Percentiles rank a stretch among this genome's conserved stretches.
Evolutionary conservation across 2,113 vertebrate genomes (phyloP).

Genomic region (Caranx melampygus): DNA sequence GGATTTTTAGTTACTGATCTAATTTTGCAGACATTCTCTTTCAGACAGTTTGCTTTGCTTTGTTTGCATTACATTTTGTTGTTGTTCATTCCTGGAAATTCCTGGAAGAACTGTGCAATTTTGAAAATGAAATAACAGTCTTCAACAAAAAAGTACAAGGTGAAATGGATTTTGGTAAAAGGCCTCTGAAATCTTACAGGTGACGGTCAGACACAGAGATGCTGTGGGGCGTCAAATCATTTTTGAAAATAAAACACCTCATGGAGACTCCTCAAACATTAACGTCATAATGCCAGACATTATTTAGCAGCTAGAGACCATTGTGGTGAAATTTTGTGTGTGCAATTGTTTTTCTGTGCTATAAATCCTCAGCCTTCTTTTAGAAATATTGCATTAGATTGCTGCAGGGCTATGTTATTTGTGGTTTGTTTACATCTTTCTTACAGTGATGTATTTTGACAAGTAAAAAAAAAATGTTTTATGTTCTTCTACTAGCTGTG

Average conservation of each 20-base stretch:
- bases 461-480: conserved; percentile 7
- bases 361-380: background rate
- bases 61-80: background rate
- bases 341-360: background rate
- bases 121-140: background rate
- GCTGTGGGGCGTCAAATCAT: too few species aligned
- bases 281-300: background rate
- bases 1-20: background rate
- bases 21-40: background rate
- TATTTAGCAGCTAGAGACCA: background rate
- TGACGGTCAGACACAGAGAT: too few species aligned
- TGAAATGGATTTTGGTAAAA: background rate
- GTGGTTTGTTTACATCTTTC: background rate
- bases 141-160: background rate
- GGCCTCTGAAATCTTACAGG: background rate
- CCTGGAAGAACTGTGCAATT: background rate
- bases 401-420: background rate
- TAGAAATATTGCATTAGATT: background rate
- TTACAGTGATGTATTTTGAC: conserved; percentile 6
- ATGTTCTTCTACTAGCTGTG: conserved; percentile 3
- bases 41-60: background rate
- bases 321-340: background rate
- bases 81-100: background rate
- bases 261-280: too few species aligned
- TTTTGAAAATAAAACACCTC: too few species aligned